Evolutionary conservation across 2,113 vertebrate genomes (phyloP).

Genomic region (Elachura formosa): DNA sequence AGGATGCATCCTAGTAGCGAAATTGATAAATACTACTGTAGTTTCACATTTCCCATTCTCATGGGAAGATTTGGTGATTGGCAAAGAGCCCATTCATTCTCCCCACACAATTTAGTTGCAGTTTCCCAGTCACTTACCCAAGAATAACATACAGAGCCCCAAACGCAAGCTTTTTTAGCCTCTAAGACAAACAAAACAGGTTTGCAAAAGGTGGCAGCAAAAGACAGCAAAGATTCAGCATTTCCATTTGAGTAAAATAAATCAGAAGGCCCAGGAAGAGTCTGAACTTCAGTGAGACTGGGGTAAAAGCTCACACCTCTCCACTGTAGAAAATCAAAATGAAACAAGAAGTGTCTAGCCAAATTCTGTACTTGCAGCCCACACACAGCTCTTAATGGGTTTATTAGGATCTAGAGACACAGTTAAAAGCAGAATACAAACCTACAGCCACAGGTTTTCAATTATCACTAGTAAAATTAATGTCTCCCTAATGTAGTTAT

Average conservation of each 20-base stretch:
- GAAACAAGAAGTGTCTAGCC: background rate
- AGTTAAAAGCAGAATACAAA: background rate
- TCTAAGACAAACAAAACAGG: background rate
- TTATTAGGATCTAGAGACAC: background rate
- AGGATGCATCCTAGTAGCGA: fast-evolving
- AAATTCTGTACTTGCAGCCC: background rate
- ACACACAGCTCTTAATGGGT: background rate
- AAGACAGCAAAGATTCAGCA: background rate
- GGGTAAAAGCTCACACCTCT: background rate
- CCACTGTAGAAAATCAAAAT: background rate
- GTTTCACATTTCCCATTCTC: background rate
- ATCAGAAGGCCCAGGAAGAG: background rate
- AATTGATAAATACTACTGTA: background rate
- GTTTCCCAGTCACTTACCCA: background rate
- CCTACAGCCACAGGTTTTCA: background rate
- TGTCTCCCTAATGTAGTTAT: background rate
- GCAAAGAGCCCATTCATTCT: background rate
- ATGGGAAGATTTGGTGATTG: background rate
- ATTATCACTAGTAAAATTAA: background rate
- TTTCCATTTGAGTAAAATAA: background rate
- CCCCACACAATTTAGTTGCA: background rate
- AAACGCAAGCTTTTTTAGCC: background rate
- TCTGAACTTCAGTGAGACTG: background rate
- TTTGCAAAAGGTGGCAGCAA: background rate
- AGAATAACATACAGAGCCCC: background rate